Conservation (phyloP, 2,888 invertebrate genomes). For the Peribatodes rhomboidaria region DNA sequence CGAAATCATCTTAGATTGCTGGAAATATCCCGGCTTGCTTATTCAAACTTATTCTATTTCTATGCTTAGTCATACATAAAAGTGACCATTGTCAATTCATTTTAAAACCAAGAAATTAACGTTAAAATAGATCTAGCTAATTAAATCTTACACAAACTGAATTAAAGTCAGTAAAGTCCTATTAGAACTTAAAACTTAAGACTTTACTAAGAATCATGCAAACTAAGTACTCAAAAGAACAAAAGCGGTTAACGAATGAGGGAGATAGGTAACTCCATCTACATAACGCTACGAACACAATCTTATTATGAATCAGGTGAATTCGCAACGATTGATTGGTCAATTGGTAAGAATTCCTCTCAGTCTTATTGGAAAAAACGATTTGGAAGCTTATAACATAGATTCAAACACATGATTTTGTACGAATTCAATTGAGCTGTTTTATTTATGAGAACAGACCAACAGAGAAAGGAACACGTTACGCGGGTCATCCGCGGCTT, state of each 20-base stretch:
- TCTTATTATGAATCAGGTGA: constrained; percentile 37
- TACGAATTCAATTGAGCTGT: constrained; percentile 66
- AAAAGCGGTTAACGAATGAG: constrained; percentile 22
- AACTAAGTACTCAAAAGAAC: constrained; percentile 11
- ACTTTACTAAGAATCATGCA: constrained; percentile 23
- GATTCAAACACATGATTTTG: constrained; percentile 53
- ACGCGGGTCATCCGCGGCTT: neutral
- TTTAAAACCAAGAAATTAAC: constrained; percentile 8
- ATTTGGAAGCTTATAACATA: constrained; percentile 44
- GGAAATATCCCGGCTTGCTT: constrained; percentile 55
- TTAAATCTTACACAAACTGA: constrained; percentile 1
- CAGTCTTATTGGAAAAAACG: constrained; percentile 48
- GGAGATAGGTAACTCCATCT: constrained; percentile 41
- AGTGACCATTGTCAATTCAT: constrained; percentile 11
- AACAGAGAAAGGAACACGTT: neutral
- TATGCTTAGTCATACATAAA: constrained; percentile 4
- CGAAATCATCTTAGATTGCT: constrained; percentile 55
- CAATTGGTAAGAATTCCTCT: constrained; percentile 41
- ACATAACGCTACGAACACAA: constrained; percentile 51
- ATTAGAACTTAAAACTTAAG: neutral
- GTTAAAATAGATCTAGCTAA: constrained; percentile 6
- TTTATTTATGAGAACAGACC: neutral
- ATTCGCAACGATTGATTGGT: constrained; percentile 41
- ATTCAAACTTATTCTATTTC: too few species aligned
- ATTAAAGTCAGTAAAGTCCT: constrained; percentile 1